Evolutionary conservation across 2,888 invertebrate genomes (phyloP).

Genomic region (Trachelus tabidus): DNA sequence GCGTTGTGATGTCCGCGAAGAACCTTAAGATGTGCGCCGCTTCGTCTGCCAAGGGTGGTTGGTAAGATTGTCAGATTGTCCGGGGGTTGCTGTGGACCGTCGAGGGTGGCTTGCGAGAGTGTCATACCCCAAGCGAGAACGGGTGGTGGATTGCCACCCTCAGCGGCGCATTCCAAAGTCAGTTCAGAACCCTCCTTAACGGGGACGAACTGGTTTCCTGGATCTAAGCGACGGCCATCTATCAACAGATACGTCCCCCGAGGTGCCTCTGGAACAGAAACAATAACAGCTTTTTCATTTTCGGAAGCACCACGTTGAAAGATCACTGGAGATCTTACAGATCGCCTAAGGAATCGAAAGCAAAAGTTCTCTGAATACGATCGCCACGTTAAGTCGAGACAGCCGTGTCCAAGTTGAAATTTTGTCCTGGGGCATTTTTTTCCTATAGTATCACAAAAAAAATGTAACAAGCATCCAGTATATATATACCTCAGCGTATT

Average conservation of each 20-base stretch:
- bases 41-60: slow-evolving; percentile 60
- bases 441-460: neutral
- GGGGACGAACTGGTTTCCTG: slow-evolving; percentile 88
- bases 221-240: slow-evolving; percentile 85
- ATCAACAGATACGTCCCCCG: slow-evolving; percentile 87
- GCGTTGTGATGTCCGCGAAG: slow-evolving; percentile 89
- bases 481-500: neutral
- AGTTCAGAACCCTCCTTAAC: slow-evolving; percentile 87
- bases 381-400: neutral
- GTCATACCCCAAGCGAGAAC: slow-evolving; percentile 74
- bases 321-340: slow-evolving; percentile 14
- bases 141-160: slow-evolving; percentile 81
- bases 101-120: slow-evolving; percentile 66
- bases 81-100: slow-evolving; percentile 60
- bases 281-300: slow-evolving; percentile 26
- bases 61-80: slow-evolving; percentile 61
- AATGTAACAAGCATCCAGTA: neutral
- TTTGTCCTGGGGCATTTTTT: neutral
- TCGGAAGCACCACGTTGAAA: slow-evolving; percentile 30
- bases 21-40: slow-evolving; percentile 78
- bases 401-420: neutral
- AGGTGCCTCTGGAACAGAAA: slow-evolving; percentile 77
- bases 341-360: neutral
- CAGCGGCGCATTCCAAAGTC: slow-evolving; percentile 86
- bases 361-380: neutral